Conservation (phyloP, 2,113 vertebrate species). For the Macaca mulatta region DNA sequence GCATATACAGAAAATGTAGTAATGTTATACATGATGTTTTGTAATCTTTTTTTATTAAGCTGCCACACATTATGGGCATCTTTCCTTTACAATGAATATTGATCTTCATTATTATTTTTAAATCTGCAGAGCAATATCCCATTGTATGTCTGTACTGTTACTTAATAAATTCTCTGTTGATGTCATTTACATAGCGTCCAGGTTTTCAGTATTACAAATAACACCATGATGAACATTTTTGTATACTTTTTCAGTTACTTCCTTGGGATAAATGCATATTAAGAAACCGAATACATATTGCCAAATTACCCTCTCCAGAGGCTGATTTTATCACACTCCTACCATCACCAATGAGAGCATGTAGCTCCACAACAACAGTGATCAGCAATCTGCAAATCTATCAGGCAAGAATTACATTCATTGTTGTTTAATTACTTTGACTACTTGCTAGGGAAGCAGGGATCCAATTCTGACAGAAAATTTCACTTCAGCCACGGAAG, state of each 20-base stretch:
- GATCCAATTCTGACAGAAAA: conserved; percentile 47
- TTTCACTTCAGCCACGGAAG: neutral
- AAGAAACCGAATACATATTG: neutral
- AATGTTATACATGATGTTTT: neutral
- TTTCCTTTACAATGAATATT: conserved; percentile 18
- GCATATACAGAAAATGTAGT: neutral
- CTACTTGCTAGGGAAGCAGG: neutral
- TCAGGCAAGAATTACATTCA: neutral
- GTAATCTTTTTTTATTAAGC: neutral
- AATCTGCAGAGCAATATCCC: neutral
- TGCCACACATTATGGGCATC: neutral
- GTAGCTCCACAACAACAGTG: neutral
- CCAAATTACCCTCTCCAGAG: neutral
- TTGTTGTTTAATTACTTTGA: neutral
- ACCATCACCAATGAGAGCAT: neutral
- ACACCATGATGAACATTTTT: neutral
- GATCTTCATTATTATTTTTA: conserved; percentile 9
- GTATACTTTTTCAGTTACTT: neutral
- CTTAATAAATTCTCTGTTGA: neutral
- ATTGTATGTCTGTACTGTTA: neutral
- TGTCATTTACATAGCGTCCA: neutral
- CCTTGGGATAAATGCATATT: neutral
- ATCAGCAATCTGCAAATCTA: neutral
- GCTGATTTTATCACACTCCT: neutral
- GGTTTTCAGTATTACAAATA: neutral